Conservation (phyloP, 2,113 vertebrate genomes). For the Elanoides forficatus region DNA sequence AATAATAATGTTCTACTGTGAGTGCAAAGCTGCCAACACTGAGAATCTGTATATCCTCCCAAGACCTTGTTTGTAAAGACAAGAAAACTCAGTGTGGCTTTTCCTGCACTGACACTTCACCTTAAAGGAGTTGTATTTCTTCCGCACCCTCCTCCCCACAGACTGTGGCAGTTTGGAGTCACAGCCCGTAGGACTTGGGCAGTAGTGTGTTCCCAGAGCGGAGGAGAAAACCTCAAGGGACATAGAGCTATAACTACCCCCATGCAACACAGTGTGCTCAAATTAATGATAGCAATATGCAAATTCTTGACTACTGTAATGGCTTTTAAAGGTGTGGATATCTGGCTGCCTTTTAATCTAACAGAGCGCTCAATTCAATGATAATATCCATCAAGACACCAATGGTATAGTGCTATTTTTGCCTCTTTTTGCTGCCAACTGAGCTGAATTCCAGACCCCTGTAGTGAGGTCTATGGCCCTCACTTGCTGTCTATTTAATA, state of each 20-base stretch:
- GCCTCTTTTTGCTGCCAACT: background rate
- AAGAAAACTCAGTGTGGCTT: background rate
- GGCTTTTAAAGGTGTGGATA: background rate
- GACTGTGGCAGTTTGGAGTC: background rate
- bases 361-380: background rate
- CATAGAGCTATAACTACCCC: fast-evolving
- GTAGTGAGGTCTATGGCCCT: background rate
- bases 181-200: background rate
- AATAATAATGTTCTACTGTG: background rate
- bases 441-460: background rate
- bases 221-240: background rate
- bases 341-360: background rate
- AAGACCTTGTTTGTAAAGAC: background rate
- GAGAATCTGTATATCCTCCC: background rate
- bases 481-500: background rate
- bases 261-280: background rate
- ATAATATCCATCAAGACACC: background rate
- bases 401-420: background rate
- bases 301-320: background rate
- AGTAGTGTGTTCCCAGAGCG: background rate
- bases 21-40: background rate
- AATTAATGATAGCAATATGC: background rate
- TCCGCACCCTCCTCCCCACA: background rate
- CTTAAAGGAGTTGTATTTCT: background rate
- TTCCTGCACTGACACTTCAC: background rate